phyloP scores from a whole-genome alignment of 2,888 invertebrate genomes.

The Hemithea aestivaria region DNA sequence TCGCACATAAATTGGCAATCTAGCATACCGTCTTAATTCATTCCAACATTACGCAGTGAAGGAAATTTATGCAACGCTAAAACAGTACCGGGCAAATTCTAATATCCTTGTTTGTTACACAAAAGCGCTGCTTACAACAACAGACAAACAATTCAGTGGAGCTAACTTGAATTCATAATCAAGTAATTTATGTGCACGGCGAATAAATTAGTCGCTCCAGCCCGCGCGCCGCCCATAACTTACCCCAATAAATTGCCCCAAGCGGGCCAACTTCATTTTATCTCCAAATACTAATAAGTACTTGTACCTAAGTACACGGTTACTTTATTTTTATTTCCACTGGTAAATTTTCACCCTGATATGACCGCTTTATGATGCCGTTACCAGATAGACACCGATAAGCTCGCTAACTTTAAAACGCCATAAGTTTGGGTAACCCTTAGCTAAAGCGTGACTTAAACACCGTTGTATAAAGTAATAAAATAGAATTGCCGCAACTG shows the following conservation, averaged over 20 bases:
- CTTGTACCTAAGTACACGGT: conserved; percentile 60
- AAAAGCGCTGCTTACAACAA: conserved; percentile 72
- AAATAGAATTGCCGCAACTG: conserved; percentile 28
- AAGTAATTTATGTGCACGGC: conserved; percentile 80
- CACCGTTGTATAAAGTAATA: conserved; percentile 34
- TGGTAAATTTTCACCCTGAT: conserved; percentile 54
- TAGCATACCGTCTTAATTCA: conserved; percentile 24
- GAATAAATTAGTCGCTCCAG: conserved; percentile 77
- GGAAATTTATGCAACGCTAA: conserved; percentile 42
- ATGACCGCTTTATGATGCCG: conserved; percentile 67
- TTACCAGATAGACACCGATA: conserved; percentile 62
- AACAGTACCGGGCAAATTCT: conserved; percentile 57
- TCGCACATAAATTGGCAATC: conserved; percentile 25
- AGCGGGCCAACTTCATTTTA: conserved; percentile 78
- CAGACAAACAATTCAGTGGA: conserved; percentile 75
- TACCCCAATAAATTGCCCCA: conserved; percentile 78
- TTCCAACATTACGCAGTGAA: conserved; percentile 25
- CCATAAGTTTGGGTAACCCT: conserved; percentile 36
- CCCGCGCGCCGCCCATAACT: conserved; percentile 77
- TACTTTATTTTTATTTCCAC: conserved; percentile 61
- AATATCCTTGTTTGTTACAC: conserved; percentile 70
- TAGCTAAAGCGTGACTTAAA: conserved; percentile 48
- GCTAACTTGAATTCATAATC: conserved; percentile 79
- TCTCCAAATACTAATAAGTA: conserved; percentile 78
- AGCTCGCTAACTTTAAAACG: conserved; percentile 38